Conservation (phyloP, 2,113 vertebrate genomes). For the Psilopsiagon aymara region DNA sequence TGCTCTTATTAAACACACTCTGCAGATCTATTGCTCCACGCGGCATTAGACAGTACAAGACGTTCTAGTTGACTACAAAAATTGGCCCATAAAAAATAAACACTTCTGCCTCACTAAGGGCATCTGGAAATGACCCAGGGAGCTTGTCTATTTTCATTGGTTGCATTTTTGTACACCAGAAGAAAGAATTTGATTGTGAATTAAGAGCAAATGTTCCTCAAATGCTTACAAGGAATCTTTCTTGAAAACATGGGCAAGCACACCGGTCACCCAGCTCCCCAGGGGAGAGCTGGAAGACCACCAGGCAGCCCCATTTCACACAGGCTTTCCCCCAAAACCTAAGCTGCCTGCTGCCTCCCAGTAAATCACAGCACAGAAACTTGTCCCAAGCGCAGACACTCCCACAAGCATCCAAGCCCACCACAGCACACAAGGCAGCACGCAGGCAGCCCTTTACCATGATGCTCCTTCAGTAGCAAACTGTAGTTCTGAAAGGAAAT, state of each 20-base stretch:
- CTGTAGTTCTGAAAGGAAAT: background rate
- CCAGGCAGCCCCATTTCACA: background rate
- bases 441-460: background rate
- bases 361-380: background rate
- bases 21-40: constrained; percentile 51
- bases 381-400: background rate
- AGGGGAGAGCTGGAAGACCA: background rate
- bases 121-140: constrained; percentile 58
- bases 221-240: constrained; percentile 12
- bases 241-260: background rate
- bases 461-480: background rate
- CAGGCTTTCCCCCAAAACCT: background rate
- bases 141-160: constrained; percentile 38
- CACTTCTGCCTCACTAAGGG: constrained; percentile 56
- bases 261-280: background rate
- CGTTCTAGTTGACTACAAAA: constrained; percentile 46
- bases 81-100: constrained; percentile 60
- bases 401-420: background rate
- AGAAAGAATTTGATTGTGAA: constrained; percentile 12
- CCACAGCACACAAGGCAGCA: background rate
- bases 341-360: background rate
- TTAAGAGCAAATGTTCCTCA: constrained; percentile 29
- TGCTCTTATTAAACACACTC: constrained; percentile 56
- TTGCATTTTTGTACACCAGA: constrained; percentile 20
- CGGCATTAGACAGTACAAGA: constrained; percentile 39